Base-by-base conservation (phyloP, 1,140 invertebrate species). In the Cepaea nemoralis region DNA sequence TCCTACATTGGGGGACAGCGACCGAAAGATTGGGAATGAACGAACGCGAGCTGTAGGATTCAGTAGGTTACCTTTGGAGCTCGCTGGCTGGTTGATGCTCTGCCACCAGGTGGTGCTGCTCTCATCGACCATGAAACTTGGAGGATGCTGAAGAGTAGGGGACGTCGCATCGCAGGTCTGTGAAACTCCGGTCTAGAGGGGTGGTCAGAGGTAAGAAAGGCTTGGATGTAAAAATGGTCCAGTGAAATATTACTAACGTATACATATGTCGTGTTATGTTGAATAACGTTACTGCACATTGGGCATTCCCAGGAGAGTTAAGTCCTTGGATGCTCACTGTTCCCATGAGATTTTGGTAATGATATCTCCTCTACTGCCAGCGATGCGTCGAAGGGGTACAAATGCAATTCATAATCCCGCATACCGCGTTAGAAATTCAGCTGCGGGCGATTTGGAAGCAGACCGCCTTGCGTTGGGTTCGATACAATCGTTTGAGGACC, bases 101-200 rank as follows among this genome's bases (percentile, higher is more conserved):
- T 76, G 74, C 74, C 74, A 76, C 27, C 42, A 39, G 74, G 74
- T 76, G 35, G 37, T 73, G 24, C n/a, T 50, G 50, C 35, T 59
- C 0, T 50, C 45, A 48, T 76, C 74, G 8, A 76, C 27, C 8
- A 76, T 76, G 48, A 48, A 55, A n/a, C 1, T 19, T 1, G 45
- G 74, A 19, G 74, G 74, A n/a, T 76, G 74, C 24, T 39, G 42
- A 8, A 55, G 14, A 55, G 10, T 55, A 16, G 74, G 45, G 35
- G 33, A 39, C 24, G n/a, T 6, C 2, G 42, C 74, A 24, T 59
- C 31, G 37, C 74, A 76, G 16, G 22, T 48, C 16, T 22, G n/a
- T 2, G n/a, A 14, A 22, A 24, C n/a, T 14, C 50, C 50, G n/a
- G 6, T 55, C 50, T 55, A 24, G 8, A 5, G n/a, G n/a, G 16